phyloP scores from a whole-genome alignment of 2,113 vertebrate genomes.

The Catagonus wagneri region DNA sequence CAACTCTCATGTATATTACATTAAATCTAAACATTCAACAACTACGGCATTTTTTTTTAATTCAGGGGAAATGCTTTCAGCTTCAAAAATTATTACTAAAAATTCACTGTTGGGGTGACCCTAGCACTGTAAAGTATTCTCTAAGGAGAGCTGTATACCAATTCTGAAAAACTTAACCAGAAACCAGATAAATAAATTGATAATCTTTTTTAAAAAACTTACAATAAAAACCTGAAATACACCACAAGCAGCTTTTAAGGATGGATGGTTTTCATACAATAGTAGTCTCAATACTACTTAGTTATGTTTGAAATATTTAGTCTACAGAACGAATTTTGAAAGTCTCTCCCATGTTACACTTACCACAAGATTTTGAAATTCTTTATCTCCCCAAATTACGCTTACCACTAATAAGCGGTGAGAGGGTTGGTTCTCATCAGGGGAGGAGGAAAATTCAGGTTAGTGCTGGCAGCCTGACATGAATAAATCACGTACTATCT shows the following conservation, averaged over 20 bases:
- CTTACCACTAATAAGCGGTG: background rate
- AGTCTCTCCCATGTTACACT: background rate
- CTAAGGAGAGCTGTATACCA: background rate
- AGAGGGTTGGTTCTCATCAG: background rate
- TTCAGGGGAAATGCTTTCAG: background rate
- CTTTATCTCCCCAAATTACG: background rate
- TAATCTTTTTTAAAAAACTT: background rate
- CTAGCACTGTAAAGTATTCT: constrained; percentile 12
- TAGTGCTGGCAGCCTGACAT: background rate
- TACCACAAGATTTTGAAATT: constrained; percentile 28
- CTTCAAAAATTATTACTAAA: constrained; percentile 28
- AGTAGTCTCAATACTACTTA: background rate
- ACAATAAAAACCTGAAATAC: background rate
- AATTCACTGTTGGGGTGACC: background rate
- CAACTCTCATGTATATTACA: background rate
- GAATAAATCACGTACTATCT: background rate
- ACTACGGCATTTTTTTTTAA: background rate
- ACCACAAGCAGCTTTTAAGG: background rate
- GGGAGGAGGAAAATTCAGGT: background rate
- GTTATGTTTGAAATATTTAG: constrained; percentile 6
- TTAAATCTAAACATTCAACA: constrained; percentile 15
- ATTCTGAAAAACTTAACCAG: constrained; percentile 34
- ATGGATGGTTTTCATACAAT: background rate
- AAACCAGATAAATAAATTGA: background rate
- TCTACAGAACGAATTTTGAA: background rate